These are phyloP conservation scores for Heliocidaris erythrogramma DNA, from an alignment of 35 echinoderm and acorn worm species.

Conservation along the genomic window DNA sequence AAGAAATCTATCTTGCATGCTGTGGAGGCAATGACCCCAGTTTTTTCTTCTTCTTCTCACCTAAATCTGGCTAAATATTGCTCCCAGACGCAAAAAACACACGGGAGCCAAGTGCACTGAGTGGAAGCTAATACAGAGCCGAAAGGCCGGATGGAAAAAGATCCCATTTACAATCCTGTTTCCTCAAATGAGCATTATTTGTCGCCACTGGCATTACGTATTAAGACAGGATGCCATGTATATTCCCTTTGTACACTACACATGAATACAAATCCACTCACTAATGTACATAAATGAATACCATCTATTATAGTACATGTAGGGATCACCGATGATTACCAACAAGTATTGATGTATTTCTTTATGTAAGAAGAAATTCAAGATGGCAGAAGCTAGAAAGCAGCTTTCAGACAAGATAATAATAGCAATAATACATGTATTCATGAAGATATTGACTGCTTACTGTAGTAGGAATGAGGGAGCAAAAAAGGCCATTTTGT, in stretches of 20 bases:
- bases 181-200: background rate
- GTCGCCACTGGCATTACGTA: background rate
- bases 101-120: background rate
- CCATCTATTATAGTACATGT: background rate
- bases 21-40: background rate
- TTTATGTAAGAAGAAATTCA: background rate
- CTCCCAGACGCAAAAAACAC: background rate
- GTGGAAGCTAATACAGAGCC: background rate
- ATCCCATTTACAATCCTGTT: slow-evolving; percentile 10
- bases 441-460: background rate
- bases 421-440: background rate
- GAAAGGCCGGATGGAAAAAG: background rate
- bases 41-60: background rate
- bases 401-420: background rate
- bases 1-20: background rate
- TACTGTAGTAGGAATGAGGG: background rate
- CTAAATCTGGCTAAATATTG: background rate
- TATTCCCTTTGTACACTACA: background rate
- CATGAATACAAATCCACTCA: background rate
- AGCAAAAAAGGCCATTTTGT: background rate
- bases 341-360: background rate
- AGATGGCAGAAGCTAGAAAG: background rate
- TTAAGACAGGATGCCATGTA: background rate
- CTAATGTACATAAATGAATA: background rate
- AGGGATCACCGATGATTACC: background rate